These are phyloP conservation scores for Xerus rutilus DNA, from an alignment of 2,797 vertebrate species.

Conservation along the genomic window DNA sequence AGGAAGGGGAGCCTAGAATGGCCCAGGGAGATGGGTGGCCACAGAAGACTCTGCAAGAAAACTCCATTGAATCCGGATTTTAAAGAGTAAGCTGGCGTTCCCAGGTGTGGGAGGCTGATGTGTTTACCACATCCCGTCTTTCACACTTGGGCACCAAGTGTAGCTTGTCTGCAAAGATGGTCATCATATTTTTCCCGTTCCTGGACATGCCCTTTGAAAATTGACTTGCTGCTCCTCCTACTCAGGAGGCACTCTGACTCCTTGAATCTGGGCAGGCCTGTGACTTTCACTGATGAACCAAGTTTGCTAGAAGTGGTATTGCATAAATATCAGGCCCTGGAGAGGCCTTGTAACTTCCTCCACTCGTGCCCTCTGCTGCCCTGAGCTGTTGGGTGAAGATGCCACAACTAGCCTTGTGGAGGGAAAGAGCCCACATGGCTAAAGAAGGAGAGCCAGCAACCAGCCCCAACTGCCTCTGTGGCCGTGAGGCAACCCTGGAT, in stretches of 20 bases:
- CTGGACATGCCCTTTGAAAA: not conserved
- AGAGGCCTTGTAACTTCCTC: not conserved
- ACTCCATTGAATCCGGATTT: not conserved
- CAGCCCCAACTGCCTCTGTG: not conserved
- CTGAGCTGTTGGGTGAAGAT: not conserved
- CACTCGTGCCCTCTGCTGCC: not conserved
- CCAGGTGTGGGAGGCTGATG: not conserved
- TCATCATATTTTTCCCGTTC: not conserved
- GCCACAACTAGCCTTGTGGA: not conserved
- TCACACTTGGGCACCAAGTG: not conserved
- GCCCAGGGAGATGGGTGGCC: not conserved
- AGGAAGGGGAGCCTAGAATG: not conserved
- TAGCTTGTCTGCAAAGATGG: not conserved
- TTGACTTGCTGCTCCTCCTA: not conserved
- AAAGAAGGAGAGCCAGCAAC: not conserved
- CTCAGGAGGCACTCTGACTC: not conserved
- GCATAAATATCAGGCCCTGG: not conserved
- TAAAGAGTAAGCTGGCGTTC: not conserved
- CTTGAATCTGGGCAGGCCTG: not conserved
- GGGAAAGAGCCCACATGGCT: not conserved
- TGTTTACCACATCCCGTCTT: not conserved
- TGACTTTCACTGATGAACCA: not conserved
- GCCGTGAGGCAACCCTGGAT: not conserved
- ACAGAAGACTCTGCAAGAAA: slow-evolving; percentile 7
- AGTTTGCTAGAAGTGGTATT: slow-evolving; percentile 18